Evolutionary conservation across 2,113 vertebrate genomes (phyloP), one percentile per base, ranked within the genome.

Genomic region (Salvelinus fontinalis): DNA sequence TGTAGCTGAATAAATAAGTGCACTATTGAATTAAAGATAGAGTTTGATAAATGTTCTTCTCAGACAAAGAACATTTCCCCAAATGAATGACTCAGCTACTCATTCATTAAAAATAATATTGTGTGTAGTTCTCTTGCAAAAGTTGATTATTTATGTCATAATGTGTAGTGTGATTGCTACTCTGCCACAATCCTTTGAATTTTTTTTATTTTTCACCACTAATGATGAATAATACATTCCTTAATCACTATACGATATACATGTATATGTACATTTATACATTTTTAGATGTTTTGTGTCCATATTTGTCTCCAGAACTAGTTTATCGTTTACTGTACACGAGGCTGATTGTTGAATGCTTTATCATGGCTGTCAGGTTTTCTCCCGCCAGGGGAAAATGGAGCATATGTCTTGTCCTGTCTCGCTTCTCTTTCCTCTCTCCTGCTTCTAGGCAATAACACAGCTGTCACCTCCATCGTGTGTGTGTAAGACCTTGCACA

Each of bases 401-500:
- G 83, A 68, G 76, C 86, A 81, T 87, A 72, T 87, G 81, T 92
- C 86, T 85, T 80, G 75, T 88, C 82, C 70, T 79, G 77, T 82
- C 76, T 74, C 77, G 76, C 80, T 85, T 70, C 76, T 79, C 69
- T 78, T 80, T 74, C 59, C 79, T 73, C 48, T n/a, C 76, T 80
- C 80, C 71, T 77, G 74, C 90, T 90, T 83, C 87, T 79, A 84
- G 79, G 84, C 80, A 84, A 75, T 78, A 80, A 79, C 85, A 75
- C 84, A 89, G 89, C 87, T 92, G 86, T 89, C 87, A 72, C 83
- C 81, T 88, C 79, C 80, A 84, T 89, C 80, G 67, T 72, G 74
- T 76, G 44, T 76, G 79, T 77, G 4, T 14, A 34, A 34, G 31
- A 34, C 31, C 34, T 39, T 39, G 34, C 34, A 39, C 7, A 8